Base-by-base conservation (phyloP, 2,113 vertebrate genomes). In the Ovis canadensis region DNA sequence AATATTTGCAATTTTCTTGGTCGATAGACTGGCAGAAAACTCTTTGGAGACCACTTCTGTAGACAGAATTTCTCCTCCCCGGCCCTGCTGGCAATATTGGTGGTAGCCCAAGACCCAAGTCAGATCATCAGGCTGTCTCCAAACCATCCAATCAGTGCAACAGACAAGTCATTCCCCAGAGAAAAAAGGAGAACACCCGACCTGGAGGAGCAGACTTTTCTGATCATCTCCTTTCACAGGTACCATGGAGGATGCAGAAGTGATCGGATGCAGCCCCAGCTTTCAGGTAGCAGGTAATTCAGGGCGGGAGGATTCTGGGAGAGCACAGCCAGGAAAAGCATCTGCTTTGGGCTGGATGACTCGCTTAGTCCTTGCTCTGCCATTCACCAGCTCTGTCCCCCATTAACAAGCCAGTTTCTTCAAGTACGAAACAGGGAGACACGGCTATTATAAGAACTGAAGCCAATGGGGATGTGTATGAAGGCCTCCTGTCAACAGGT, bases 381-480 rank as follows among this genome's bases (percentile, higher is more conserved):
- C 50, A 0, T 59, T 67, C 11, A 1, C 25, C 10, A 25, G 64
- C 31, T 19, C 1, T 1, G n/a, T n/a, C 77, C 40, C 55, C 29
- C n/a, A 2, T 12, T 17, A 19, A 2, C 43, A 33, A 93, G 80
- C 78, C 71, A 31, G 50, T 57, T 62, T 87, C 52, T 77, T 23
- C 7, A 2, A 0, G 13, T 16, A n/a, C 57, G 40, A 59, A 90
- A 23, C 0, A 54, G 57, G n/a, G 40, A 19, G 6, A 17, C 2
- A 0, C 0, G 14, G 29, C 33, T 23, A 0, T 3, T 45, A 1
- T 1, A 27, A 84, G 93, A 57, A 64, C 60, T 9, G 5, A 11
- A 25, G 9, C 40, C 3, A 2, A 2, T 1, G 3, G 16, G 67
- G 50, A 19, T 3, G 40, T 0, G 14, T 25, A 15, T 6, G 17